A percentile compares a stretch with the other conserved stretches of the same genome.
These are phyloP conservation scores for Cantharis nigra DNA, from an alignment of 2,888 invertebrate species.

Conservation along the genomic window DNA sequence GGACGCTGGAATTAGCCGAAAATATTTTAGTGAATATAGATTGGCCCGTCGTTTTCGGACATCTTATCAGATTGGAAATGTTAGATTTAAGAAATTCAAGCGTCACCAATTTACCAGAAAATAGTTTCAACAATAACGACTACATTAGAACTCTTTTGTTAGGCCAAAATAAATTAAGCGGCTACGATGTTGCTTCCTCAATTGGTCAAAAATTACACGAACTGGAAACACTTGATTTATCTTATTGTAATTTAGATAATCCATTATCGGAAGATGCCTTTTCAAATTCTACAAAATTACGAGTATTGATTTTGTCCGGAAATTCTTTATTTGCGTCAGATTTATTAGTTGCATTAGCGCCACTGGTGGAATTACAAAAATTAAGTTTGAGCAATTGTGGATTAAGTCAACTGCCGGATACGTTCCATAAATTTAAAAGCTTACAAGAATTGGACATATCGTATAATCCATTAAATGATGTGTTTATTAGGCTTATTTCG, in stretches of 20 bases:
- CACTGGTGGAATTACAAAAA: constrained; percentile 67
- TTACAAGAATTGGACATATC: constrained; percentile 72
- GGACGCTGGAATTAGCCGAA: constrained; percentile 66
- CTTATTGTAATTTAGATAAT: constrained; percentile 69
- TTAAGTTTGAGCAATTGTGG: constrained; percentile 71
- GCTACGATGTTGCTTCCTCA: constrained; percentile 67
- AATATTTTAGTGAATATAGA: constrained; percentile 63
- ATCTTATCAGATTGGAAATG: constrained; percentile 65
- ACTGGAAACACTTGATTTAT: constrained; percentile 68
- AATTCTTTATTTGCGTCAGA: constrained; percentile 72
- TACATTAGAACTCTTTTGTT: constrained; percentile 67
- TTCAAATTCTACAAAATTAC: constrained; percentile 67
- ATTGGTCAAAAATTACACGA: constrained; percentile 68
- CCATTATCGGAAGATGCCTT: constrained; percentile 72
- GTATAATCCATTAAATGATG: constrained; percentile 70
- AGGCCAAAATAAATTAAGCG: constrained; percentile 67
- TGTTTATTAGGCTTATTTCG: constrained; percentile 67
- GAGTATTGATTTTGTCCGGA: constrained; percentile 68
- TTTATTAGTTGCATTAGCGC: constrained; percentile 67
- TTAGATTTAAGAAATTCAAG: constrained; percentile 66
- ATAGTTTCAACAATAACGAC: constrained; percentile 67
- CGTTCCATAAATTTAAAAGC: constrained; percentile 68
- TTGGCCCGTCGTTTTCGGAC: constrained; percentile 67
- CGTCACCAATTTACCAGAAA: constrained; percentile 65
- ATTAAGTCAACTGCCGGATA: constrained; percentile 66